Base-by-base conservation (phyloP, 1,140 invertebrate genomes). In the Atta cephalotes region DNA sequence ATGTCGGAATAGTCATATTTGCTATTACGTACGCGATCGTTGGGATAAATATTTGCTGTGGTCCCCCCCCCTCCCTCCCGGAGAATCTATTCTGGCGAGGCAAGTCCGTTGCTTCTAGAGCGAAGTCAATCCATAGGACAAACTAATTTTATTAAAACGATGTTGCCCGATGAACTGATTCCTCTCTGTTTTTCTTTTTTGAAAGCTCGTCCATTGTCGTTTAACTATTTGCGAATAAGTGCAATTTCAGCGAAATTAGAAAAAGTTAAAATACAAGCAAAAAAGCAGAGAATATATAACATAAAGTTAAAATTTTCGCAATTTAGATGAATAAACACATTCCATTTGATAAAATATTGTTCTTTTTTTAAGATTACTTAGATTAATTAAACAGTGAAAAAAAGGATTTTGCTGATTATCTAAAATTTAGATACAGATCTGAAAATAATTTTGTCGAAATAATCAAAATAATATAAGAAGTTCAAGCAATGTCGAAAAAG, bases 111-210 rank as follows among this genome's bases (percentile, higher is more conserved):
- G 65, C 62, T 71, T 53, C 60, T 76, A 72, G 74, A 85, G 35
- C 74, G 18, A 79, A 79, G 74, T 35, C 60, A 87, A 84, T 88
- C 90, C 87, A 35, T 84, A 88, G 87, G 88, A 92, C 88, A 92
- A 93, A 92, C 90, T 93, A 93, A 94, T 93, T 93, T 92, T 90
- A 90, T 89, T 93, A 93, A 93, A 93, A 92, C 88, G 91, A 91
- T 87, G 87, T 77, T 76, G 70, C 45, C 35, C 78, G 84, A 21
- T 58, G 18, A 63, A 62, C 62, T 62, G 84, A 79, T 87, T 81
- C 70, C 74, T 79, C 80, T 88, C 70, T 63, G 35, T 72, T 45
- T 39, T 51, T 68, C 10, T 56, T 7, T 68, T 87, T 84, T 77
- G 63, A 56, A 78, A 51, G 63, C 49, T 45, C 31, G 45, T 53